Percentiles rank a stretch among this genome's conserved stretches.
phyloP scores from a whole-genome alignment of 2,888 invertebrate species.

The Apeira syringaria region DNA sequence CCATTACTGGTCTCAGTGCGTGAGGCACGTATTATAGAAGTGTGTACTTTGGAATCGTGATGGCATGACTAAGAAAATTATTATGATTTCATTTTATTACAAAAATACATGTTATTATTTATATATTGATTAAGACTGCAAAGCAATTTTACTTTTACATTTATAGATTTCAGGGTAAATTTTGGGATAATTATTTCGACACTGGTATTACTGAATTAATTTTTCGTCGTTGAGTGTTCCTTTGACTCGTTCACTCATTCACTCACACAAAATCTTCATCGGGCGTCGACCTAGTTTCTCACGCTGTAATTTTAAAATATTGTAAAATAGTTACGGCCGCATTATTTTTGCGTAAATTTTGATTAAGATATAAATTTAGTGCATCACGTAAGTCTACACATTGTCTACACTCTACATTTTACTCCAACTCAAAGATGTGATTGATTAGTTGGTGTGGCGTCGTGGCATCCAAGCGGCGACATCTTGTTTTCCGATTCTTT shows the following conservation, averaged over 20 bases:
- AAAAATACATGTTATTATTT: too few species aligned
- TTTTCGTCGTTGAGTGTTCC: conserved; percentile 1
- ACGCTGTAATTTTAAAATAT: conserved; percentile 32
- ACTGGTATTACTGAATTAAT: too few species aligned
- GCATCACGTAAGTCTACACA: conserved; percentile 58
- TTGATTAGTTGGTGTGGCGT: conserved; percentile 48
- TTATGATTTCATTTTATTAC: too few species aligned
- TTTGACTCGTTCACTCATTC: conserved; percentile 25
- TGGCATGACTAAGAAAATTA: too few species aligned
- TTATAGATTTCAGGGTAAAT: too few species aligned
- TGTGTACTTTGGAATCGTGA: too few species aligned
- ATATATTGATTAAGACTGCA: too few species aligned
- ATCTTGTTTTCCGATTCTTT: conserved; percentile 75
- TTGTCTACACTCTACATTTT: conserved; percentile 27
- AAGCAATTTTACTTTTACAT: too few species aligned
- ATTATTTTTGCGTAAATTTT: conserved; percentile 50
- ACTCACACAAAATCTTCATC: conserved; percentile 26
- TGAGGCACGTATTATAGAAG: too few species aligned
- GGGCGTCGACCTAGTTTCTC: conserved; percentile 32
- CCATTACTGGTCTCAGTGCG: too few species aligned
- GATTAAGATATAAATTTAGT: conserved; percentile 49
- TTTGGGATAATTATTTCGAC: too few species aligned
- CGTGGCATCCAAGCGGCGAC: conserved; percentile 78
- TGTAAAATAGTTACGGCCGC: conserved; percentile 51
- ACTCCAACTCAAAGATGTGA: conserved; percentile 15